Evolutionary conservation across 37 sponge, comb jelly and placozoan genomes (phyloP), one percentile per base, ranked within the genome.

Genomic region (Ianthella basta): DNA sequence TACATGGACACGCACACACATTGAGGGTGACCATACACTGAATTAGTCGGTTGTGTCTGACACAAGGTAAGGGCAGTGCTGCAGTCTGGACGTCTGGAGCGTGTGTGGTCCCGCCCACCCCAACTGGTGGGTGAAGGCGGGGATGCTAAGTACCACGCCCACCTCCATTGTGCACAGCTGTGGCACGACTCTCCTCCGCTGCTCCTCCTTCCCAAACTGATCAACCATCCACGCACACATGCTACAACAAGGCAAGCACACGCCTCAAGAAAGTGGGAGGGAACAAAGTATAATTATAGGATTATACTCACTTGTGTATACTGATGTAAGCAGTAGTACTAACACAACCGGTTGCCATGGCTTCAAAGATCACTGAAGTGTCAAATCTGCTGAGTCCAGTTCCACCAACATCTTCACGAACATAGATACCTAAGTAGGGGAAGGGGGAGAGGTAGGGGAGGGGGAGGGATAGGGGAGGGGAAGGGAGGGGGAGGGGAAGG

Each of bases 211-310:
- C 0, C 98, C 98, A 93, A 91, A 97, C 74, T 88, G 56, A 80
- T 97, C 98, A 0, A 97, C 72, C 98, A 97, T 95, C 98, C 98
- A 95, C 18, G 87, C 86, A 92, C 95, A 94, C 95, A 97, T 92
- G 60, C 95, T 95, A 72, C 29, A 79, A 64, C 29, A 16, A 16
- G 66, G 34, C 34, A 6, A 12, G 35, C 70, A 30, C 33, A 18
- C 34, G 15, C 70, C 3, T 34, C 32, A 14, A 3, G 34, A 4
- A 6, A 69, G 34, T 18, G 29, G 19, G 18, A 69, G 70, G 70
- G 70, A 6, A 61, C 29, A 61, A 5, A 61, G 14, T 10, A n/a
- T 2, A 61, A 44, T 8, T 10, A 44, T 8, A 44, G 59, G 21
- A n/a, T 40, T 50, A 41, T 35, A 60, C 81, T 86, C 38, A 96